Conservation (phyloP, 2,113 vertebrate genomes). For the Eolophus roseicapilla region DNA sequence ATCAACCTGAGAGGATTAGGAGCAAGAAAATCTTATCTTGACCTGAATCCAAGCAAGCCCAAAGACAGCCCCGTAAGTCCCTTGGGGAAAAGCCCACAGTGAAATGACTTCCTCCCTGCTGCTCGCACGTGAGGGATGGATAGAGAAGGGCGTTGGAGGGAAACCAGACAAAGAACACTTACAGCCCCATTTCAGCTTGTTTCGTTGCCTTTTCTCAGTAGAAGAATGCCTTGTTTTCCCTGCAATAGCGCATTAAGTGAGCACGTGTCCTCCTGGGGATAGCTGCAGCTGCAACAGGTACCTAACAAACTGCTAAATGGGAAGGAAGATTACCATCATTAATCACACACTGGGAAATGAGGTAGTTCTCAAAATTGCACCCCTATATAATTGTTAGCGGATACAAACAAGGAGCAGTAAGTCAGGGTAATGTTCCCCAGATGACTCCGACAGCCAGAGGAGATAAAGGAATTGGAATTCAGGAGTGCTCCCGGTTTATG, state of each 20-base stretch:
- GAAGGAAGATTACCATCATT: neutral
- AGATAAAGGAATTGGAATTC: neutral
- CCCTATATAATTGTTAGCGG: neutral
- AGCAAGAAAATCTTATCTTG: neutral
- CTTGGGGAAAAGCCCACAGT: neutral
- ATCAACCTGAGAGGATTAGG: neutral
- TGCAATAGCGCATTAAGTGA: neutral
- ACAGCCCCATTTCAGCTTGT: neutral
- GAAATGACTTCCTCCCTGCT: neutral
- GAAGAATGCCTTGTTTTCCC: neutral
- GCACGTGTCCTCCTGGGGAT: neutral
- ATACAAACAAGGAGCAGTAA: neutral
- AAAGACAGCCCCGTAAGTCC: neutral
- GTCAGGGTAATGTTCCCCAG: neutral
- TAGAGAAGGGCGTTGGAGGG: neutral
- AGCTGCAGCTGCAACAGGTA: slow-evolving; percentile 6
- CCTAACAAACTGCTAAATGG: neutral
- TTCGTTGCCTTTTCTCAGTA: neutral
- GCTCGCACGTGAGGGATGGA: neutral
- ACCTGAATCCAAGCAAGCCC: neutral
- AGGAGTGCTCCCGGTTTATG: neutral
- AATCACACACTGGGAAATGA: neutral
- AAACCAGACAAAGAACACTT: neutral
- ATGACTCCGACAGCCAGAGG: neutral
- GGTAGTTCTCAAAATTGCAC: neutral